A percentile compares a stretch with the other conserved stretches of the same genome.
Conservation (phyloP, 2,888 invertebrate genomes). For the Noctuana brunneofusca region DNA sequence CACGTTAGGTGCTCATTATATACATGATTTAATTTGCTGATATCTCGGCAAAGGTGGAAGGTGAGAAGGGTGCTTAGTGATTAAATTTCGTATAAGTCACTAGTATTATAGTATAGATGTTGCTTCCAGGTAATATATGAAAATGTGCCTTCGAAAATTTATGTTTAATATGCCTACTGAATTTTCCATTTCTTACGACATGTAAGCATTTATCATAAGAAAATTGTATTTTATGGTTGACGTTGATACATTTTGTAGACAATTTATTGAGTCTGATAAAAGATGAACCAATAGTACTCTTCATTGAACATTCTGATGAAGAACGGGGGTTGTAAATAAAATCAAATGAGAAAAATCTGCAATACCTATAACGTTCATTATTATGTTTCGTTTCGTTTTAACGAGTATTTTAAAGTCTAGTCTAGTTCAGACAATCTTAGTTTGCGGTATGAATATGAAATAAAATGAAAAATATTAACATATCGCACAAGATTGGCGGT, state of each 20-base stretch:
- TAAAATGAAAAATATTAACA: too few relatives aligned
- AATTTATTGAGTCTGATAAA: slow-evolving; percentile 42
- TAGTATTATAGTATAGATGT: neutral
- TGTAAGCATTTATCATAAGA: slow-evolving; percentile 21
- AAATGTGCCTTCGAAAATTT: slow-evolving; percentile 1
- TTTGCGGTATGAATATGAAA: too few relatives aligned
- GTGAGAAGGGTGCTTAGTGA: too few relatives aligned
- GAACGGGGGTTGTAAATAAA: neutral
- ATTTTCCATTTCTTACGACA: slow-evolving; percentile 12
- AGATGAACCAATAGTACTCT: slow-evolving; percentile 12
- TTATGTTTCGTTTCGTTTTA: too few relatives aligned
- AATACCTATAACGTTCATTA: too few relatives aligned
- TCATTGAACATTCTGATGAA: neutral
- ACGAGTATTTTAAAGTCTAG: too few relatives aligned
- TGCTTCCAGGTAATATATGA: neutral
- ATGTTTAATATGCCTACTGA: slow-evolving; percentile 6
- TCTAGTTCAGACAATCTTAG: too few relatives aligned
- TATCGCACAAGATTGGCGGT: too few relatives aligned
- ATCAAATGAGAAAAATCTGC: neutral
- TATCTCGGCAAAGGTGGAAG: too few relatives aligned
- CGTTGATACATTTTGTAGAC: slow-evolving; percentile 47
- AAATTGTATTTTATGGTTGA: slow-evolving; percentile 56
- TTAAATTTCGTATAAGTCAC: neutral
- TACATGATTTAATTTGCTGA: too few relatives aligned
- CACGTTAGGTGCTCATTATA: too few relatives aligned